Evolutionary conservation across 2,113 vertebrate genomes (phyloP), one percentile per base, ranked within the genome.

Genomic region (Noturus placidus): DNA sequence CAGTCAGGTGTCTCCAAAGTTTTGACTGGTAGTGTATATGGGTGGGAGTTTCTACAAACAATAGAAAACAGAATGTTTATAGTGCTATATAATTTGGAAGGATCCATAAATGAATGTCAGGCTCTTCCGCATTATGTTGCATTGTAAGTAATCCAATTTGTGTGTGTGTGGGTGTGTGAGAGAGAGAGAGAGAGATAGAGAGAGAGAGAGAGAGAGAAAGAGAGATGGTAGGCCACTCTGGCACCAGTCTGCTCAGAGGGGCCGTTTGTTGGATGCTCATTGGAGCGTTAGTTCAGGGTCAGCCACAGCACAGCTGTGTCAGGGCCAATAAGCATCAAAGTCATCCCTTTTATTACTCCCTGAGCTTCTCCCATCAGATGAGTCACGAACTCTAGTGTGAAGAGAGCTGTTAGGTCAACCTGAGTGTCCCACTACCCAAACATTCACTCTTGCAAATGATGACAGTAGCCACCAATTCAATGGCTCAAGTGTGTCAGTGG

Each of bases 261-360:
- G 90, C 86, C 25, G 30, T 82, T 89, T 89, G 90, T 30, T 82
- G 83, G 91, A 89, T 92, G 94, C 81, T 90, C 92, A 91, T 69
- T 80, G 88, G 92, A 93, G 94, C 93, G 88, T 94, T 92, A 92
- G 91, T 90, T 88, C 86, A 90, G 92, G 94, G 94, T 95, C 94
- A 95, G 91, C 90, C 88, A 88, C 87, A 90, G 94, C 92, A 91
- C 93, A 93, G 91, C 91, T 92, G 92, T 94, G 94, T 95, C 95
- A 94, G 78, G 74, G 63, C 83, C 30, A 70, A 94, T 95, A 54
- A 95, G 81, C 92, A 88, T 95, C 95, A 95, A 91, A 85, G 86
- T 56, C n/a, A 87, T 90, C 89, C 83, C 87, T 91, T 91, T 54
- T 84, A 88, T 92, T 82, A 82, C 61, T 78, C 79, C 67, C 56